phyloP scores from a whole-genome alignment of 2,113 vertebrate genomes.

The Pseudolaguvia tuberculata region DNA sequence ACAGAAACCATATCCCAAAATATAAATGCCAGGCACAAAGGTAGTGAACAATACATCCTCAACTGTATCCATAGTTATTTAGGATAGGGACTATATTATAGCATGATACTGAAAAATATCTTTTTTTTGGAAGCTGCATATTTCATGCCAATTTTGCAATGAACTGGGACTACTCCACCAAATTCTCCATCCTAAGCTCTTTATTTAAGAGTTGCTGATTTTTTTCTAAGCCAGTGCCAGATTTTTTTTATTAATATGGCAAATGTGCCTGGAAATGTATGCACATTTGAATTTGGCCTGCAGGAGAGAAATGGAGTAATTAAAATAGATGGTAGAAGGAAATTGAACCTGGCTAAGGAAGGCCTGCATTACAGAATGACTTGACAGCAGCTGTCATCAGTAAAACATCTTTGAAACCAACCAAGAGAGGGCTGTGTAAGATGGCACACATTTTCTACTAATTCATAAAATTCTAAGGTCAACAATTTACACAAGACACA shows the following conservation, averaged over 20 bases:
- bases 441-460: background rate
- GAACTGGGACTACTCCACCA: background rate
- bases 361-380: conserved; percentile 34
- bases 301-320: conserved; percentile 26
- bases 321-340: conserved; percentile 48
- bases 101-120: background rate
- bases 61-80: background rate
- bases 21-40: background rate
- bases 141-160: conserved; percentile 7
- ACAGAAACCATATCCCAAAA: background rate
- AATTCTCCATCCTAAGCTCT: background rate
- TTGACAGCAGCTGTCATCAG: conserved; percentile 33
- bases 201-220: conserved; percentile 32
- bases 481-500: background rate
- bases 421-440: conserved; percentile 1
- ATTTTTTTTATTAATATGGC: conserved; percentile 40
- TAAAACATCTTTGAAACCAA: conserved; percentile 13
- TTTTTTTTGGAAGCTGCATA: background rate
- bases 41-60: background rate
- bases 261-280: conserved; percentile 36
- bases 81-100: too few species aligned
- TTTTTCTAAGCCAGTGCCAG: conserved; percentile 18
- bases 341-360: conserved; percentile 38
- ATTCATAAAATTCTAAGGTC: background rate
- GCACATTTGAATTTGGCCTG: conserved; percentile 43